Base-by-base conservation (phyloP, 2,797 vertebrate genomes). In the Rhinogobio ventralis region DNA sequence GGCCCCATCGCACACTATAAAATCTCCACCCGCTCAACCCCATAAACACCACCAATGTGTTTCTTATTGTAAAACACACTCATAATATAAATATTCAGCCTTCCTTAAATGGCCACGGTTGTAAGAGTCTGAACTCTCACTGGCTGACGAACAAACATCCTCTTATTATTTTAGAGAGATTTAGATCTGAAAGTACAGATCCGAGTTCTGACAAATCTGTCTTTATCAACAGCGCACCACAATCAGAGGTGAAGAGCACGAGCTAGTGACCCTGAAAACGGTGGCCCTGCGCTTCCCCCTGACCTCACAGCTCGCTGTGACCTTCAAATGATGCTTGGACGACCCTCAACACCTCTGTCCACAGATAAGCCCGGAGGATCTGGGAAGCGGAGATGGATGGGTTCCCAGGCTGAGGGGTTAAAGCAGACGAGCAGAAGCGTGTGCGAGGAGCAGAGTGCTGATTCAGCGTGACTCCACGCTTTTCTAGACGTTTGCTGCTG, bases 61-160 rank as follows among this genome's bases (percentile, higher is more conserved):
- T 93, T 96, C 95, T 96, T 95, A 96, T 94, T 96, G 95, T 97
- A 97, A 96, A 97, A 96, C 96, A 96, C 94, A 94, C 95, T 96
- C 94, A 93, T 93, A 96, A 95, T 94, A 94, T 95, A 97, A 96
- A 97, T 96, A 96, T 96, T 96, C 96, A 96, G 94, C 95, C 96
- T 95, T 95, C 89, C 86, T 92, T 89, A 90, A 93, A 94, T 96
- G 95, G 95, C 93, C 91, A 94, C 93, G 94, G 95, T 94, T 93
- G 93, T 96, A 97, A 97, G 94, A 94, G 96, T 93, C 94, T 64
- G 53, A 17, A 25, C 11, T 74, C 25, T 28, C 28, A 39, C 42
- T 46, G 60, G 46, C 51, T 19, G 51, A 19, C 2, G 25, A 17
- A 28, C 14, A 64, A 64, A 64, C 60, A 30, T 28, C 13, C 10